phyloP scores from a whole-genome alignment of 2,888 invertebrate genomes.

The Lasius platythorax region DNA sequence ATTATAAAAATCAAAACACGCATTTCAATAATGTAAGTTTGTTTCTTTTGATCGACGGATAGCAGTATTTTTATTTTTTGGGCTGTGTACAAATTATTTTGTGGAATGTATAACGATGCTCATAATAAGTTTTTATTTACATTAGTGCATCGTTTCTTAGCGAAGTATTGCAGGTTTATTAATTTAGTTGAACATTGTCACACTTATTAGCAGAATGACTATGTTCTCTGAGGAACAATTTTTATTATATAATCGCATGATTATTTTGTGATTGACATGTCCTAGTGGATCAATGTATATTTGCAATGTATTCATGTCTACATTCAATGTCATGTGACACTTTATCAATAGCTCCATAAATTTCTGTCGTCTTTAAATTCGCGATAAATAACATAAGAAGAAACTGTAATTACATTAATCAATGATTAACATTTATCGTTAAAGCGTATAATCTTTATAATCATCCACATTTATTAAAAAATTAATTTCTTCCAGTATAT shows the following conservation, averaged over 20 bases:
- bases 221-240: background rate
- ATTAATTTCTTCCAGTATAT: background rate
- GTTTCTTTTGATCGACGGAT: background rate
- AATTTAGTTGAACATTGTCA: slow-evolving; percentile 15
- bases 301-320: background rate
- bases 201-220: background rate
- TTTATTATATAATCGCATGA: slow-evolving; percentile 5
- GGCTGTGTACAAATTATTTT: background rate
- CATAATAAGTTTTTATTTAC: slow-evolving; percentile 2
- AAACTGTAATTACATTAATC: background rate
- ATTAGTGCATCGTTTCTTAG: background rate
- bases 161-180: background rate
- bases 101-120: slow-evolving; percentile 1
- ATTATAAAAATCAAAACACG: background rate
- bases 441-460: too few relatives aligned
- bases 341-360: background rate
- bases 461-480: background rate
- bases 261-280: slow-evolving; percentile 1
- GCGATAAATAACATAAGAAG: background rate
- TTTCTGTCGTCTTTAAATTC: background rate
- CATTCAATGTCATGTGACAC: background rate
- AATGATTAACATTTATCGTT: too few relatives aligned
- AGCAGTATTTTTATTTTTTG: background rate
- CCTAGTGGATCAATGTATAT: background rate
- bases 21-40: background rate